These are phyloP conservation scores for Onchidella celtica DNA, from an alignment of 2,888 invertebrate genomes.

Conservation along the genomic window DNA sequence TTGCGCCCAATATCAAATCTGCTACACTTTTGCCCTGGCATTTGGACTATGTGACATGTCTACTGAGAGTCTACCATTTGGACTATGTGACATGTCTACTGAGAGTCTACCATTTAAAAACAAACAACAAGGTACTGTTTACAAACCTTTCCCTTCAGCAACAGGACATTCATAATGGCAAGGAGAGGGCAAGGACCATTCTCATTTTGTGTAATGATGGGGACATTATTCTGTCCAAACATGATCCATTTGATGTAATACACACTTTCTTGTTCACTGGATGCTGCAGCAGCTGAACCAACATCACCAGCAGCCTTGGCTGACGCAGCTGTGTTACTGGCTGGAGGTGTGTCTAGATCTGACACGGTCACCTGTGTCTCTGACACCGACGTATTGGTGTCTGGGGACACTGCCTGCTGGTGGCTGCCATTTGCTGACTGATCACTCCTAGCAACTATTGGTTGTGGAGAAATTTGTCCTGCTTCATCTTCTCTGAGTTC, in stretches of 20 bases:
- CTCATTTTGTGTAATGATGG: conserved; percentile 83
- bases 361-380: conserved; percentile 38
- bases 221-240: conserved; percentile 77
- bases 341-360: conserved; percentile 21
- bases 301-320: conserved; percentile 27
- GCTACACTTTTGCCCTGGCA: too few species aligned
- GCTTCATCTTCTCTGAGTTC: not conserved
- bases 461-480: too few species aligned
- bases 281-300: conserved; percentile 35
- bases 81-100: too few species aligned
- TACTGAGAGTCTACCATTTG: too few species aligned
- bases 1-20: too few species aligned
- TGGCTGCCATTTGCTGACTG: not conserved
- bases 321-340: not conserved
- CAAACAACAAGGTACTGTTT: too few species aligned
- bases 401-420: not conserved
- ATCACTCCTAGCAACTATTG: not conserved
- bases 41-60: too few species aligned
- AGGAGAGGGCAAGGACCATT: conserved; percentile 84
- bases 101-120: too few species aligned
- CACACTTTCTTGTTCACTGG: conserved; percentile 62
- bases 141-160: conserved; percentile 80
- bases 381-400: conserved; percentile 18
- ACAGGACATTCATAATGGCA: conserved; percentile 82
- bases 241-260: conserved; percentile 83